A percentile compares a stretch with the other conserved stretches of the same genome.
Evolutionary conservation across 2,888 invertebrate species (phyloP).

Genomic region (Agrochola macilenta): DNA sequence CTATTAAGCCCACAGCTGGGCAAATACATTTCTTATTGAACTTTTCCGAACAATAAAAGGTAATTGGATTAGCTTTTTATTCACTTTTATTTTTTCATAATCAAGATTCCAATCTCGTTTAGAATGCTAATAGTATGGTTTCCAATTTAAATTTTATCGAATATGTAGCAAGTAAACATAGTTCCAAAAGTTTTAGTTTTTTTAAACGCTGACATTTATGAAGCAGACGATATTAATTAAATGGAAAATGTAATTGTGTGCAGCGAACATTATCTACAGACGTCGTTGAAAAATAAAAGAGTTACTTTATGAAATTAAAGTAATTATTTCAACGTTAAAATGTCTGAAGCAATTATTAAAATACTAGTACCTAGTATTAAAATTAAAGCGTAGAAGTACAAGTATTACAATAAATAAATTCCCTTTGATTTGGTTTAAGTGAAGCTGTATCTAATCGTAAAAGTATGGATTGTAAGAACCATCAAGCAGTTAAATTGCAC

Average conservation of each 20-base stretch:
- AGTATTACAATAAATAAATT: background rate
- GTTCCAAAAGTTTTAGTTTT: conserved; percentile 38
- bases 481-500: background rate
- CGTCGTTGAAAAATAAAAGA: conserved; percentile 24
- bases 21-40: conserved; percentile 57
- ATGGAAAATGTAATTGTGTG: conserved; percentile 52
- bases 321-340: background rate
- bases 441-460: background rate
- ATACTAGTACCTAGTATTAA: too few species aligned
- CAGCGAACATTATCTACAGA: conserved; percentile 43
- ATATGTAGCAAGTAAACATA: conserved; percentile 39
- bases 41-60: conserved; percentile 64
- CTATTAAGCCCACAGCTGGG: conserved; percentile 54
- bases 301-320: conserved; percentile 1
- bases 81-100: conserved; percentile 56
- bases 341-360: too few species aligned
- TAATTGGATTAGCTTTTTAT: conserved; percentile 70
- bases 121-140: conserved; percentile 59
- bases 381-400: too few species aligned
- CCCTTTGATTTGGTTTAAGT: background rate
- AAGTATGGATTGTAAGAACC: background rate
- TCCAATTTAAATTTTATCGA: conserved; percentile 52
- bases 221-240: conserved; percentile 40
- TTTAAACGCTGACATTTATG: conserved; percentile 31
- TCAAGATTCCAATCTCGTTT: conserved; percentile 56